phyloP scores from a whole-genome alignment of 2,888 invertebrate genomes.

The Cheilosia vulpina region DNA sequence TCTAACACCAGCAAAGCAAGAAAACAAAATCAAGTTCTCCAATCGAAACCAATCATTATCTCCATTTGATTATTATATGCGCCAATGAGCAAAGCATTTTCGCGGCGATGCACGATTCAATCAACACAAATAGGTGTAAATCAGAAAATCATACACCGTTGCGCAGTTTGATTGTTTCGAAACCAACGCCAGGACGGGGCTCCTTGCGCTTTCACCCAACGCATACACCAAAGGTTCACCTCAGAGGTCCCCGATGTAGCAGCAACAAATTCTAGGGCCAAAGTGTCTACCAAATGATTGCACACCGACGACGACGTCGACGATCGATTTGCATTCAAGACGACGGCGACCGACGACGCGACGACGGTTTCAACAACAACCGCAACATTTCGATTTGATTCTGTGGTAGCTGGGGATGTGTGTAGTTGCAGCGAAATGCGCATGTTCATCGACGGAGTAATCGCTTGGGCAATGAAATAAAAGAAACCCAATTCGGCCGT shows the following conservation, averaged over 20 bases:
- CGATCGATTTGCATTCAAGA: slow-evolving; percentile 72
- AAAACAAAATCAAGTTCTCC: slow-evolving; percentile 17
- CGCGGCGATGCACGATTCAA: slow-evolving; percentile 69
- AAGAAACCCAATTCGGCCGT: slow-evolving; percentile 44
- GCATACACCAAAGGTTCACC: slow-evolving; percentile 67
- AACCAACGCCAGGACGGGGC: slow-evolving; percentile 36
- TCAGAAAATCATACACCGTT: slow-evolving; percentile 72
- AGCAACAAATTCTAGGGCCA: slow-evolving; percentile 74
- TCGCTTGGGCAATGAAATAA: slow-evolving; percentile 64
- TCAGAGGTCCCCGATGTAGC: slow-evolving; percentile 56
- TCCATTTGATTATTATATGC: slow-evolving; percentile 74
- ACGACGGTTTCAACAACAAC: slow-evolving; percentile 55
- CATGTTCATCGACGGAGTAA: slow-evolving; percentile 67
- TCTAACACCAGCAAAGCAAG: slow-evolving; percentile 33
- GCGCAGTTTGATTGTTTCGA: slow-evolving; percentile 49
- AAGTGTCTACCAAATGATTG: slow-evolving; percentile 74
- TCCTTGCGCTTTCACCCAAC: slow-evolving; percentile 72
- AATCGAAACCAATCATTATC: slow-evolving; percentile 69
- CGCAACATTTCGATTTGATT: slow-evolving; percentile 68
- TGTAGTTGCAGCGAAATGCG: slow-evolving; percentile 15
- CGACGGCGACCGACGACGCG: slow-evolving; percentile 11
- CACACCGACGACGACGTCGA: slow-evolving; percentile 29
- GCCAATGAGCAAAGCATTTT: slow-evolving; percentile 68
- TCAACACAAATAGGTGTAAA: slow-evolving; percentile 75
- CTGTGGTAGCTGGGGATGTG: slow-evolving; percentile 58